Conservation (phyloP, 2,113 vertebrate genomes). For the Sinocyclocheilus anophthalmus region DNA sequence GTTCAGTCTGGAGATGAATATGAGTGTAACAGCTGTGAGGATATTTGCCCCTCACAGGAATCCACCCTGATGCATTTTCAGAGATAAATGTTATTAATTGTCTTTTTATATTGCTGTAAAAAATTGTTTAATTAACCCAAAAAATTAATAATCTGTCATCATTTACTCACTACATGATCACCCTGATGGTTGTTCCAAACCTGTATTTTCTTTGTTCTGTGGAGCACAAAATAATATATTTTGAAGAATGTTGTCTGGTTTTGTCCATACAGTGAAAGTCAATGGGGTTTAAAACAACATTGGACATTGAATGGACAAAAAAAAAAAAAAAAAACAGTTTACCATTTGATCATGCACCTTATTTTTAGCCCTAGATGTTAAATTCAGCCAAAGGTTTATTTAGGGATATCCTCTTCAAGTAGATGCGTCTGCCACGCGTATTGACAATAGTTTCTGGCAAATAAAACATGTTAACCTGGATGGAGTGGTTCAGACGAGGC, state of each 20-base stretch:
- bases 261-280: not conserved
- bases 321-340: not conserved
- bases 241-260: not conserved
- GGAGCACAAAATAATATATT: not conserved
- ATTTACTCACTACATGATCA: no score
- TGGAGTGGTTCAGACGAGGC: not conserved
- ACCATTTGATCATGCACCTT: not conserved
- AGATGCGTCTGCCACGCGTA: not conserved
- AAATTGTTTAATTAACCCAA: no score
- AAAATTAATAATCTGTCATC: no score
- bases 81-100: no score
- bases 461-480: not conserved
- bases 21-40: no score
- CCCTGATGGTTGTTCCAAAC: not conserved
- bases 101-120: no score
- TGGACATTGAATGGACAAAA: not conserved
- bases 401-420: constrained; percentile 5
- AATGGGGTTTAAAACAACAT: not conserved
- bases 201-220: not conserved
- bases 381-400: not conserved
- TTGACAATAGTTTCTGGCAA: not conserved
- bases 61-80: no score
- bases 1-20: not conserved
- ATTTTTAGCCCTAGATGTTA: not conserved
- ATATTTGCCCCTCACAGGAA: no score